phyloP scores from a whole-genome alignment of 2,888 invertebrate genomes.

The Aquatica leii region DNA sequence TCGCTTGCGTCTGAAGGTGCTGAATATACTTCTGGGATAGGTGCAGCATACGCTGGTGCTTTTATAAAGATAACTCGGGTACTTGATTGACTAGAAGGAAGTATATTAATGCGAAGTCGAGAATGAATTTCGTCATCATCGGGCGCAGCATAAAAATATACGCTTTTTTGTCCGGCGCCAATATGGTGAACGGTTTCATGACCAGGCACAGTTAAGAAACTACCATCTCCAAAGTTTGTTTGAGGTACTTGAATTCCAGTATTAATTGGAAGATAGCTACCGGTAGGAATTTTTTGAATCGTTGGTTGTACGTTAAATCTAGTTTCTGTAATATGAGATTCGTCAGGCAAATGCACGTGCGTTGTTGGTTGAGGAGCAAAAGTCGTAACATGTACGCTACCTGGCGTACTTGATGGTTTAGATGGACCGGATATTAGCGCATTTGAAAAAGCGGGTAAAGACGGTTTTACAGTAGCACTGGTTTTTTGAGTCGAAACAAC shows the following conservation, averaged over 20 bases:
- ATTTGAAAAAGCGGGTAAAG: too few relatives aligned
- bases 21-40: constrained; percentile 48
- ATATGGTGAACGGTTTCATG: constrained; percentile 17
- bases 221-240: not conserved
- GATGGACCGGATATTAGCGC: too few relatives aligned
- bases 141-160: constrained; percentile 54
- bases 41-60: constrained; percentile 51
- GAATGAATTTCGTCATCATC: constrained; percentile 50
- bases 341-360: too few relatives aligned
- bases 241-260: not conserved
- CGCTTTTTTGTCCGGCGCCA: constrained; percentile 46
- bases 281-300: constrained; percentile 37
- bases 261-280: constrained; percentile 37
- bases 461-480: too few relatives aligned
- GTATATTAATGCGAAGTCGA: constrained; percentile 41
- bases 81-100: constrained; percentile 55
- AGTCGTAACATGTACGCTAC: too few relatives aligned
- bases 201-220: not conserved
- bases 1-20: constrained; percentile 48
- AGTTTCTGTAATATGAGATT: too few relatives aligned
- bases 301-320: too few relatives aligned
- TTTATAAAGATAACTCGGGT: constrained; percentile 62
- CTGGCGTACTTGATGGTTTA: too few relatives aligned
- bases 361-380: too few relatives aligned
- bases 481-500: too few relatives aligned